Evolutionary conservation across 2,888 invertebrate species (phyloP).

Genomic region (Diabrotica balteata): DNA sequence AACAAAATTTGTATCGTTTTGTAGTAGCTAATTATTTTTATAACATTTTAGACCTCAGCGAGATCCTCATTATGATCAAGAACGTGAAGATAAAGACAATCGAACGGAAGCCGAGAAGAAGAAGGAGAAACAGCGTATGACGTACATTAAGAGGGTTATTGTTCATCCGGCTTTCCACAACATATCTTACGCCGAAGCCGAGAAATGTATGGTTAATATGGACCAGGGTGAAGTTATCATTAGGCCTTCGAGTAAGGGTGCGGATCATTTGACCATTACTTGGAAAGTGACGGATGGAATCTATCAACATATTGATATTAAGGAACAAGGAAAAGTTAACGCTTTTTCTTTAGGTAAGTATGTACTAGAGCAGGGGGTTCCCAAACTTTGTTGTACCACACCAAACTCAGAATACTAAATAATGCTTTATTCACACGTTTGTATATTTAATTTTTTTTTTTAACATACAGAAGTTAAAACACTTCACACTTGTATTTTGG

Average conservation of each 20-base stretch:
- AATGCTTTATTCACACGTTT: too few species aligned
- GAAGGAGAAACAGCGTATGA: conserved; percentile 81
- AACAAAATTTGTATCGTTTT: not conserved
- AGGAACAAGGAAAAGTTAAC: conserved; percentile 96
- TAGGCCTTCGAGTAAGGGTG: conserved; percentile 92
- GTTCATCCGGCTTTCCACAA: conserved; percentile 98
- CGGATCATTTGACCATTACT: conserved; percentile 95
- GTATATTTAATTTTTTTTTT: too few species aligned
- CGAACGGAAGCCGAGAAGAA: conserved; percentile 82
- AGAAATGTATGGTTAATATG: conserved; percentile 88
- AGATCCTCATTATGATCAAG: conserved; percentile 91
- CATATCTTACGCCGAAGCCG: conserved; percentile 91
- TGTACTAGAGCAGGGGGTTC: too few species aligned
- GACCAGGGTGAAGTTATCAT: conserved; percentile 97
- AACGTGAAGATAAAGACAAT: conserved; percentile 80
- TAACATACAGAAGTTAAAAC: too few species aligned
- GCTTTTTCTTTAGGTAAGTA: conserved; percentile 85
- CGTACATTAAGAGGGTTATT: conserved; percentile 94
- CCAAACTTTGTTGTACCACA: too few species aligned
- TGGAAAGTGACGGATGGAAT: conserved; percentile 98
- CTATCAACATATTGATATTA: conserved; percentile 95
- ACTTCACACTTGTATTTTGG: too few species aligned
- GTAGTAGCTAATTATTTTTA: conserved; percentile 13
- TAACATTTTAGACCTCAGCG: conserved; percentile 71
- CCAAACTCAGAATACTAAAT: too few species aligned